These are phyloP conservation scores for Drosophila algonquin DNA, from an alignment of 2,888 invertebrate species.

Conservation along the genomic window DNA sequence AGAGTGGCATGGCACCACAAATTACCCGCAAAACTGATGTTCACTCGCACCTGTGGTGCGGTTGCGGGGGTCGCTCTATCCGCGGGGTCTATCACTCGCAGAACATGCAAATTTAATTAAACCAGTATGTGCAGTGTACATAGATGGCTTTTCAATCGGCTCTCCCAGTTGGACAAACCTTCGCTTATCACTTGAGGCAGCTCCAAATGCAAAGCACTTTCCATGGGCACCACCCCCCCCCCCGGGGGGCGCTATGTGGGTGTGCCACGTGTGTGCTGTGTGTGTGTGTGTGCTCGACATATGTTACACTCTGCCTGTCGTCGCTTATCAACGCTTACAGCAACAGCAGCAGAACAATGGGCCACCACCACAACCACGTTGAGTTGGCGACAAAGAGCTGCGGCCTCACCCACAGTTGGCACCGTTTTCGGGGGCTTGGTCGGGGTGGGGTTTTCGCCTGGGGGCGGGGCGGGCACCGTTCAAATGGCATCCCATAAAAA, in stretches of 20 bases:
- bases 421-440: conserved; percentile 57
- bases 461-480: conserved; percentile 16
- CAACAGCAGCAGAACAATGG: conserved; percentile 16
- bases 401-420: conserved; percentile 65
- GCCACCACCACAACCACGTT: conserved; percentile 24
- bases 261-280: conserved; percentile 3
- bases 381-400: conserved; percentile 43
- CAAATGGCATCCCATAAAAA: conserved; percentile 67
- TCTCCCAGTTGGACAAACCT: conserved; percentile 12
- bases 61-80: not conserved
- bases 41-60: conserved; percentile 9
- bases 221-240: conserved; percentile 11
- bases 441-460: not conserved
- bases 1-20: conserved; percentile 50
- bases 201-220: conserved; percentile 47
- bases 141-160: conserved; percentile 71
- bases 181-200: conserved; percentile 57
- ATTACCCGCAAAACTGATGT: conserved; percentile 66
- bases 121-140: conserved; percentile 44
- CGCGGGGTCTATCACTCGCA: not conserved
- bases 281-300: conserved; percentile 23
- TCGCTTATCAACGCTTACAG: conserved; percentile 40
- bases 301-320: conserved; percentile 36
- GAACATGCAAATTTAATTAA: conserved; percentile 61
- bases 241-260: conserved; percentile 8